Percentiles rank a stretch among this genome's conserved stretches.
Evolutionary conservation across 2,888 invertebrate species (phyloP).

Genomic region (Panorpa germanica): DNA sequence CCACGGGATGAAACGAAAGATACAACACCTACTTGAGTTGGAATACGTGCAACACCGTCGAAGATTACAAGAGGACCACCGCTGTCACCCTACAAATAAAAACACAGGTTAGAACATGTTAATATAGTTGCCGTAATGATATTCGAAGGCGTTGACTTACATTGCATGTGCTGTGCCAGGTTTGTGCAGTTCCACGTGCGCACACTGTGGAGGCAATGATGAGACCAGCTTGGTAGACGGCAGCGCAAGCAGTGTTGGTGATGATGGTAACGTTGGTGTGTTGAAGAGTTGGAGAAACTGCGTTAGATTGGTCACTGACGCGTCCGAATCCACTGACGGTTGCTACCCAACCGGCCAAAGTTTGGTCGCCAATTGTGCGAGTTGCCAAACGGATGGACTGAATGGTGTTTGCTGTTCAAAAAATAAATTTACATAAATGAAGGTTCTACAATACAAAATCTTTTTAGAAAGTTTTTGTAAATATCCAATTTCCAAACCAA

Average conservation of each 20-base stretch:
- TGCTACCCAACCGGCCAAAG: slow-evolving; percentile 17
- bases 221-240: slow-evolving; percentile 10
- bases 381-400: slow-evolving; percentile 18
- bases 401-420: too few species aligned
- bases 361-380: slow-evolving; percentile 14
- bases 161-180: slow-evolving; percentile 12
- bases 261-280: slow-evolving; percentile 11
- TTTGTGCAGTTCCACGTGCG: slow-evolving; percentile 10
- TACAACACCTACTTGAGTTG: slow-evolving; percentile 13
- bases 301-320: slow-evolving; percentile 20
- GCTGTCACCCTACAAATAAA: slow-evolving; percentile 9
- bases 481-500: too few species aligned
- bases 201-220: slow-evolving; percentile 12
- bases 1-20: slow-evolving; percentile 12
- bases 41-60: slow-evolving; percentile 8
- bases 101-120: neutral
- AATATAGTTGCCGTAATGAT: neutral
- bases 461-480: too few species aligned
- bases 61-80: slow-evolving; percentile 12
- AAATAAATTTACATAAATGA: too few species aligned
- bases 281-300: too few species aligned
- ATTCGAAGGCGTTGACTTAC: too few species aligned
- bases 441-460: too few species aligned
- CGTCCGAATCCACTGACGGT: slow-evolving; percentile 22
- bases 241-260: slow-evolving; percentile 11